These are phyloP conservation scores for Lathamus discolor DNA, from an alignment of 2,113 vertebrate species.

Conservation along the genomic window DNA sequence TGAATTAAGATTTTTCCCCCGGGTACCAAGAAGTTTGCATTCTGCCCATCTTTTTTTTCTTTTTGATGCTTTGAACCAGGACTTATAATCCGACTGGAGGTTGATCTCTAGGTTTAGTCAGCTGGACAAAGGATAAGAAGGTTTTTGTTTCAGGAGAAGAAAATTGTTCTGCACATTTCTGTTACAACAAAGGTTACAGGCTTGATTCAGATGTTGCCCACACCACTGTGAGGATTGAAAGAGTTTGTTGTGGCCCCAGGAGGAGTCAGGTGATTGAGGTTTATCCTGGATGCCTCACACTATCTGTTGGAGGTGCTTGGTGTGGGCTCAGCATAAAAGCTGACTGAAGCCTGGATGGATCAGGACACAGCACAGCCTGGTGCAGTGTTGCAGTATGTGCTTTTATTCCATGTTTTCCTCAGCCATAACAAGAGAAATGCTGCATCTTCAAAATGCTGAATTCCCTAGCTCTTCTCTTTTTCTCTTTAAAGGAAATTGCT, in stretches of 20 bases:
- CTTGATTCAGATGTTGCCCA: neutral
- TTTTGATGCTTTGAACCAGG: neutral
- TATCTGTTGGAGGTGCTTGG: neutral
- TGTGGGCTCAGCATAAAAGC: neutral
- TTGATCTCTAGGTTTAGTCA: neutral
- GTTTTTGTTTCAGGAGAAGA: neutral
- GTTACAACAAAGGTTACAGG: neutral
- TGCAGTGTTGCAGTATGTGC: neutral
- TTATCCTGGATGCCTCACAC: neutral
- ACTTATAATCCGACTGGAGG: neutral
- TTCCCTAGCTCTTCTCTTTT: neutral
- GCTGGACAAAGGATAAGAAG: neutral
- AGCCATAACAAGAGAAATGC: neutral
- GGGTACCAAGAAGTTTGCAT: neutral
- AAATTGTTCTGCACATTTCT: neutral
- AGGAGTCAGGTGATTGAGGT: neutral
- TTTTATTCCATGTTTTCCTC: neutral
- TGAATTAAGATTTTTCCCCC: neutral
- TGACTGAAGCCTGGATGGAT: neutral
- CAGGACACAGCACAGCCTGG: neutral
- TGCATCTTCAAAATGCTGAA: neutral
- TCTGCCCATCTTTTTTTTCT: neutral
- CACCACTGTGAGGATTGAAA: neutral
- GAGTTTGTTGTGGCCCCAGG: neutral
- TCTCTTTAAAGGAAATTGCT: constrained; percentile 1